Conservation (phyloP, 2,797 vertebrate species). For the Catamblyrhynchus diadema region DNA sequence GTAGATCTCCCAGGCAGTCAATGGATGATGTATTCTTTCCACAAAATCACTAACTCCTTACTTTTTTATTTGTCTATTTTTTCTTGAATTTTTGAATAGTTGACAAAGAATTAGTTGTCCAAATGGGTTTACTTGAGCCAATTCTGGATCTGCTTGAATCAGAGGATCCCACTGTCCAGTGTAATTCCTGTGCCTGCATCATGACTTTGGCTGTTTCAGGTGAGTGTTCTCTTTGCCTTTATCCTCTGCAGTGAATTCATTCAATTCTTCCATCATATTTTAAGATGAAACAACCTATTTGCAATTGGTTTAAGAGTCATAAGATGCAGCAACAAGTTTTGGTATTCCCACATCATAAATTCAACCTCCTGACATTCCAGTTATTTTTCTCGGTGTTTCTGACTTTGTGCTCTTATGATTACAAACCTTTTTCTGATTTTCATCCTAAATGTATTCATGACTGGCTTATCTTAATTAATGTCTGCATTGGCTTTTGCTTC, state of each 20-base stretch:
- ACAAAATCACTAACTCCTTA: neutral
- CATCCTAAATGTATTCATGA: neutral
- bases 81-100: conserved; percentile 29
- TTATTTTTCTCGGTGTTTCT: neutral
- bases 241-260: neutral
- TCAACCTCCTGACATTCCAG: neutral
- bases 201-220: conserved; percentile 80
- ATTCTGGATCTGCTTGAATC: conserved; percentile 82
- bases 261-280: neutral
- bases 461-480: neutral
- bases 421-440: neutral
- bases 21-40: neutral
- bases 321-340: neutral
- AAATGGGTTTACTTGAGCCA: conserved; percentile 81
- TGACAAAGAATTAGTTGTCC: conserved; percentile 75
- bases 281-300: neutral
- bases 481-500: neutral
- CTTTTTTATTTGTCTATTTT: neutral
- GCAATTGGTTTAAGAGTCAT: neutral
- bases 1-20: neutral
- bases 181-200: conserved; percentile 82
- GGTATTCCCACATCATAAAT: neutral
- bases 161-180: conserved; percentile 77
- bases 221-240: conserved; percentile 50
- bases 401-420: neutral